A percentile compares a stretch with the other conserved stretches of the same genome.
Evolutionary conservation across 2,113 vertebrate genomes (phyloP).

Genomic region (Buteo buteo): DNA sequence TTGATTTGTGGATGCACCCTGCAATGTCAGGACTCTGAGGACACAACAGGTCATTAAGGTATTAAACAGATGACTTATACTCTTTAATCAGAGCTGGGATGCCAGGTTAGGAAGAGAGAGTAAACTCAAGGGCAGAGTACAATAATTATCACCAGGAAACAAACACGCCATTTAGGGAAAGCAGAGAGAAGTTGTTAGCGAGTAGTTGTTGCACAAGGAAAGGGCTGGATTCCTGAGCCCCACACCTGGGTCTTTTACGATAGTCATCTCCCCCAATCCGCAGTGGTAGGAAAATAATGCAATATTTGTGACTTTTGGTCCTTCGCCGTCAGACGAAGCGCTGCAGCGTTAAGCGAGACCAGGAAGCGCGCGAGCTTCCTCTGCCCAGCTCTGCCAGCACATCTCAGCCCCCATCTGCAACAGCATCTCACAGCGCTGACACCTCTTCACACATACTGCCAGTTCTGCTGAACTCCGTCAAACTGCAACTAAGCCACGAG

Average conservation of each 20-base stretch:
- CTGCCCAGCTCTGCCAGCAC: neutral
- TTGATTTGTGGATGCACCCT: conserved; percentile 56
- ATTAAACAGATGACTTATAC: conserved; percentile 51
- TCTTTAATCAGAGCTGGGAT: conserved; percentile 54
- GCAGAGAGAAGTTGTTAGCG: neutral
- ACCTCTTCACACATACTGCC: neutral
- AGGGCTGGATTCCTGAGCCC: neutral
- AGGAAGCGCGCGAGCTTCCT: neutral
- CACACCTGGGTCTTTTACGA: conserved; percentile 4
- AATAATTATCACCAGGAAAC: conserved; percentile 49
- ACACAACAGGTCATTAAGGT: conserved; percentile 51
- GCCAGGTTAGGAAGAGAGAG: conserved; percentile 23
- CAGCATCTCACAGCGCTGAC: neutral
- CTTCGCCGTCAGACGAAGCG: neutral
- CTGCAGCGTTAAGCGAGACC: neutral
- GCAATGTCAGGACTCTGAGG: conserved; percentile 47
- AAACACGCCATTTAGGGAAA: neutral
- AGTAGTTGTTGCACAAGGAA: conserved; percentile 10
- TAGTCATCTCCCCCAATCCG: neutral
- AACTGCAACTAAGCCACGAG: neutral
- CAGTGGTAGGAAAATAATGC: neutral
- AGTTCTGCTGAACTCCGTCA: neutral
- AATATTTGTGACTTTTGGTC: neutral
- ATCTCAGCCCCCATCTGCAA: neutral
- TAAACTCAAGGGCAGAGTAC: conserved; percentile 38